Evolutionary conservation across 1,140 invertebrate genomes (phyloP).

Genomic region (Planococcus citri): DNA sequence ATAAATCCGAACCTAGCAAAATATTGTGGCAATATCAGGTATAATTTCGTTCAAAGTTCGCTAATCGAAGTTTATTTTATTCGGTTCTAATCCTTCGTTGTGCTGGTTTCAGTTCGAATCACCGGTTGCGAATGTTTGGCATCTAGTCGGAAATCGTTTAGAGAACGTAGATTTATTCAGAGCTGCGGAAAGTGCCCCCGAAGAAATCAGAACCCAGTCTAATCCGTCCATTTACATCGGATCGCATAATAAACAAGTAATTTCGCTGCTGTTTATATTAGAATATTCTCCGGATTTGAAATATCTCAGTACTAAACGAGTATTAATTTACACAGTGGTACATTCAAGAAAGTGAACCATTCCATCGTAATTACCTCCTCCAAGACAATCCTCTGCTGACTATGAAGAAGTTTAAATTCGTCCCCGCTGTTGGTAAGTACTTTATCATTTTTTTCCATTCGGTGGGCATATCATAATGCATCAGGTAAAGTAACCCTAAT

Average conservation of each 20-base stretch:
- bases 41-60: slow-evolving; percentile 12
- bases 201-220: slow-evolving; percentile 27
- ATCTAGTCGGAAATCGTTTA: slow-evolving; percentile 47
- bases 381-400: background rate
- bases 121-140: slow-evolving; percentile 75
- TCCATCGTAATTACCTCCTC: background rate
- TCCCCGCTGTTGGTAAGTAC: background rate
- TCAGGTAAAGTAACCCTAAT: background rate
- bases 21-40: slow-evolving; percentile 61
- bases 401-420: background rate
- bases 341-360: slow-evolving; percentile 51
- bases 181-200: slow-evolving; percentile 30
- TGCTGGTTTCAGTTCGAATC: slow-evolving; percentile 48
- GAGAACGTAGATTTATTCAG: slow-evolving; percentile 63
- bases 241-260: slow-evolving; percentile 65
- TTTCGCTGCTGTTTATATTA: background rate
- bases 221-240: slow-evolving; percentile 68
- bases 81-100: background rate
- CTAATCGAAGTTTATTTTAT: background rate
- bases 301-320: background rate
- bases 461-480: too few relatives aligned
- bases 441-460: background rate
- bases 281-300: background rate
- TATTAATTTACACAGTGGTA: slow-evolving; percentile 45
- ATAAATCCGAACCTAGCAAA: slow-evolving; percentile 39